Base-by-base conservation (phyloP, 92 coral and sea anemone genomes). In the Epizoanthus illoricatus region DNA sequence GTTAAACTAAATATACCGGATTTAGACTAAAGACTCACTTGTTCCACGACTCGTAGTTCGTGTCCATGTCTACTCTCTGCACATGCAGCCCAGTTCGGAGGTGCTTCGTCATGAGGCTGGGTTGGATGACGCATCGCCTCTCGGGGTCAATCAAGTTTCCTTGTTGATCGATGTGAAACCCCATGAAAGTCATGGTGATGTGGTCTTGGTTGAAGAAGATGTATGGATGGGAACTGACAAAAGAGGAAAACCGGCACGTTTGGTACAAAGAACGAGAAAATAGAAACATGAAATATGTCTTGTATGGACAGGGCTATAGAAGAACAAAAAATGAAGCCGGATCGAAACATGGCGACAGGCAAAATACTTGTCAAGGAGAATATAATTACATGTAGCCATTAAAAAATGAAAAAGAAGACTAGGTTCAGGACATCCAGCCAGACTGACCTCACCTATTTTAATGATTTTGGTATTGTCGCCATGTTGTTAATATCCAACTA, bases 141-240 rank as follows among this genome's bases (percentile, higher is more conserved):
- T 82, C 85, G 42, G 98, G 92, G 69, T 91, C 92, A 55, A 94
- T 85, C 40, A 94, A 81, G 76, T 94, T 92, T 43, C 98, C 95
- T 72, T 90, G 83, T 28, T 10, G 74, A 81, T 90, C 94, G 74
- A 94, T 85, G 69, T 89, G 93, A 74, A 94, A 94, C 36, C 98
- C 98, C 45, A 94, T 84, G 66, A 94, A 94, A 15, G 98, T 94
- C 92, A 94, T 91, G 49, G 93, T 91, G 74, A 71, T 73, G 71
- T 85, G 94, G 85, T 94, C 95, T 24, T 89, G 92, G 85, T 94
- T 94, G 81, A 94, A 94, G 90, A 94, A 94, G 28, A 94, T 86
- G 86, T 94, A 94, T 21, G 98, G 98, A 65, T 94, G 98, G 15
- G 96, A 89, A 57, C 98, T 93, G 88, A 17, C 40, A 28, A n/a